Conservation (phyloP, 2,797 vertebrate genomes). For the Enteromius anoplus region DNA sequence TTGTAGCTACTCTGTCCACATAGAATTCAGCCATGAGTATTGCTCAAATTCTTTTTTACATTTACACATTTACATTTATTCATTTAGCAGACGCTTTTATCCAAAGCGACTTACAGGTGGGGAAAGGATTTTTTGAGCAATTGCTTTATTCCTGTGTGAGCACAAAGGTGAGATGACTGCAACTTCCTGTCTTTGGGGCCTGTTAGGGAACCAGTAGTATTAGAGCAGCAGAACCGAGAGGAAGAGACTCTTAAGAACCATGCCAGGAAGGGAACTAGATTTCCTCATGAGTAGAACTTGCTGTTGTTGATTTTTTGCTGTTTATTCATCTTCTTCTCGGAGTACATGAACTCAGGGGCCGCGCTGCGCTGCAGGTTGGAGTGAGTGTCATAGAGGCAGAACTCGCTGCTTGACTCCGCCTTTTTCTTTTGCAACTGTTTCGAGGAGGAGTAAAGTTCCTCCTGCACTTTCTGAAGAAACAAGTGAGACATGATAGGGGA, state of each 20-base stretch:
- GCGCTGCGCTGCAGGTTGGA: conserved; percentile 72
- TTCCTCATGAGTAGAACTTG: conserved; percentile 89
- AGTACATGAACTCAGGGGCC: conserved; percentile 73
- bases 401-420: conserved; percentile 79
- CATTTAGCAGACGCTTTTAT: no score
- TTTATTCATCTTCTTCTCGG: conserved; percentile 76
- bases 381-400: conserved; percentile 87
- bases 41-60: conserved; percentile 6
- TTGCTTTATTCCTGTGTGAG: background rate
- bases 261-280: background rate
- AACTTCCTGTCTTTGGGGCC: conserved; percentile 1
- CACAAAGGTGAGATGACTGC: conserved; percentile 30
- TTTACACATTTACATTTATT: no score
- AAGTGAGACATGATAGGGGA: conserved; percentile 24
- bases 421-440: conserved; percentile 86
- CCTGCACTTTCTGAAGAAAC: conserved; percentile 80
- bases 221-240: conserved; percentile 14
- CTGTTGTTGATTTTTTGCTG: conserved; percentile 94
- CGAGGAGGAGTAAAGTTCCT: conserved; percentile 93
- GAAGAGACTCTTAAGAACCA: conserved; percentile 37
- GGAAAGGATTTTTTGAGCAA: no score
- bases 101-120: no score
- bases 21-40: background rate
- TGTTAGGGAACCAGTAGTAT: conserved; percentile 15
- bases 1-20: background rate